Evolutionary conservation across 1,140 invertebrate genomes (phyloP), one percentile per base, ranked within the genome.

Genomic region (Leptoteleia sp.): DNA sequence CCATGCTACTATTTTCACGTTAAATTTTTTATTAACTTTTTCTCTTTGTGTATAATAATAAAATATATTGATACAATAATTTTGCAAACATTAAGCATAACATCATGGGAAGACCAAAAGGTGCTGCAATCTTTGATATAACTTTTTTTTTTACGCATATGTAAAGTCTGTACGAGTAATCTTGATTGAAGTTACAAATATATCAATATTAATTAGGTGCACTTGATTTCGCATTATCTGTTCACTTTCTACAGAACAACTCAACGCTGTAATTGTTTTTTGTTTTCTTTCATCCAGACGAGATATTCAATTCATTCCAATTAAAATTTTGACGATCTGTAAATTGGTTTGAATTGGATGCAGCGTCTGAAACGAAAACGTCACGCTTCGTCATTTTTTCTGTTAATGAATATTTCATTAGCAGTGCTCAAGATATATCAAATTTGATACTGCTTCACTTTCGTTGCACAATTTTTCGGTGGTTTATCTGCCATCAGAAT

Each of bases 311-410:
- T 71, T 71, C 19, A 43, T 35, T 19, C 38, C 67, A 71, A 71
- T 71, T 61, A 61, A 61, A 71, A 61, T 43, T 71, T 71, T 52
- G 47, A 52, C 47, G 35, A 52, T 61, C 47, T 31, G 54, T 71
- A 71, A 71, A 71, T 71, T 71, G 67, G 55, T 59, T 71, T 35
- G 37, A 71, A 71, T 71, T 71, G 35, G 35, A 61, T 57, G 35
- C 43, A 33, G 40, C 29, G 38, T 55, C 65, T 59, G 37, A 22
- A 67, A 67, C 40, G 31, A 55, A 55, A 67, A 45, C 48, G 50
- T 67, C 29, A 55, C 31, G 48, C 62, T 67, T 13, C 40, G 42
- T 55, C 38, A 68, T 68, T 68, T 55, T 54, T 55, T 55, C 13
- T 7, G 45, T 35, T 68, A 47, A 68, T 55, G 50, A 55, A 68